Conservation (phyloP, 2,888 invertebrate genomes). For the Cetonia aurata region DNA sequence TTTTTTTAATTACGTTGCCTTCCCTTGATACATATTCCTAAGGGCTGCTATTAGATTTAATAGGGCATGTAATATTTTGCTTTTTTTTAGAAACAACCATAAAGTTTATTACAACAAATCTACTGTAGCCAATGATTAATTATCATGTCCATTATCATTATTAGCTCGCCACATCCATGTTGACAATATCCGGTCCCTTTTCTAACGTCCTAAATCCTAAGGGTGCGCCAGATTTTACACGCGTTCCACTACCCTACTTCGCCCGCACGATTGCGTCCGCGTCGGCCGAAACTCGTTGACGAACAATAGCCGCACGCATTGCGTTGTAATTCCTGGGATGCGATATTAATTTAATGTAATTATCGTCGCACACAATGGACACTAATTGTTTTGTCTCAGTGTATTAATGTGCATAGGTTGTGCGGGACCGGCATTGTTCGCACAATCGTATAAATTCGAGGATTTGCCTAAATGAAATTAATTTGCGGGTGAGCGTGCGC, state of each 20-base stretch:
- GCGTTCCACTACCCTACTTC: neutral
- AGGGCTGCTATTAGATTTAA: no score
- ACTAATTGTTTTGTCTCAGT: constrained; percentile 23
- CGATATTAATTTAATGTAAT: constrained; percentile 39
- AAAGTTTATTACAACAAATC: no score
- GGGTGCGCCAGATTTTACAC: constrained; percentile 14
- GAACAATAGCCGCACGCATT: constrained; percentile 21
- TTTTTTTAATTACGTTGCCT: no score
- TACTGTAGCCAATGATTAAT: no score
- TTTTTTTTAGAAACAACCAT: no score
- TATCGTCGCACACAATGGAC: constrained; percentile 25
- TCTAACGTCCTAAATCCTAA: no score
- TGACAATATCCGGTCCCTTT: no score
- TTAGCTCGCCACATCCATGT: no score
- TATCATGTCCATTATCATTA: no score
- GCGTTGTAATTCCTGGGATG: constrained; percentile 24
- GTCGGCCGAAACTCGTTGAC: neutral
- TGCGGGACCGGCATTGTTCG: constrained; percentile 4
- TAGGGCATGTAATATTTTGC: no score
- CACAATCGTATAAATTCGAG: neutral
- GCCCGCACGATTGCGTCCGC: neutral
- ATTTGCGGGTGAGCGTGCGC: neutral
- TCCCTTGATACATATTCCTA: no score
- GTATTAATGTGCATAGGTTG: constrained; percentile 28
- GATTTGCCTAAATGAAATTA: constrained; percentile 17